Evolutionary conservation across 2,113 vertebrate species (phyloP).

Genomic region (Mionectes macconnelli): DNA sequence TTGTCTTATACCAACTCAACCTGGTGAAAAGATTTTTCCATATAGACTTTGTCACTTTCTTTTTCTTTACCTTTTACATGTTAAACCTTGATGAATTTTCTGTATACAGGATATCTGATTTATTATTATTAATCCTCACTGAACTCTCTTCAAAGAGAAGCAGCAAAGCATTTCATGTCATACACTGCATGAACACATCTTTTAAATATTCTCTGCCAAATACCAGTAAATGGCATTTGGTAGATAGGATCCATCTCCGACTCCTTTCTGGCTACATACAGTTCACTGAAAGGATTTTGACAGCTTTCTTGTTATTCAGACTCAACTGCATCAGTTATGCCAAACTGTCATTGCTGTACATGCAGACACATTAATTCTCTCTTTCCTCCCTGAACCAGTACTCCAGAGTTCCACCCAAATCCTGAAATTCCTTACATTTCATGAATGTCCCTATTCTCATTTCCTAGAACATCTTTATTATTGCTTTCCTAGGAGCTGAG

Average conservation of each 20-base stretch:
- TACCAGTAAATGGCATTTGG: not conserved
- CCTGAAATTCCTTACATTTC: not conserved
- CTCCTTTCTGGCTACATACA: not conserved
- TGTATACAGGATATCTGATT: not conserved
- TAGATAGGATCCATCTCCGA: not conserved
- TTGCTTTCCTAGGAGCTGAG: slow-evolving; percentile 5
- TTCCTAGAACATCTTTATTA: slow-evolving; percentile 20
- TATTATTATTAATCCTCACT: not conserved
- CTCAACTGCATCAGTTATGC: not conserved
- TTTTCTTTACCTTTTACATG: not conserved
- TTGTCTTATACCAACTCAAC: not conserved
- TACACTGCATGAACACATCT: not conserved
- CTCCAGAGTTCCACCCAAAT: not conserved
- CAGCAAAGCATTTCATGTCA: not conserved
- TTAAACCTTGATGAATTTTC: not conserved
- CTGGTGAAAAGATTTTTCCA: not conserved
- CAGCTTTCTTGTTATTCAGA: not conserved
- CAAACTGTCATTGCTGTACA: not conserved
- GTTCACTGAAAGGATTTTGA: not conserved
- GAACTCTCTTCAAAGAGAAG: not conserved
- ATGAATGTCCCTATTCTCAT: not conserved
- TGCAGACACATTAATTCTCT: not conserved
- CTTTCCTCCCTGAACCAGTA: not conserved
- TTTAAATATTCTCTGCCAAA: not conserved
- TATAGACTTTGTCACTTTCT: not conserved